Conservation (phyloP, 2,113 vertebrate species). For the Sylvicapra grimmia region DNA sequence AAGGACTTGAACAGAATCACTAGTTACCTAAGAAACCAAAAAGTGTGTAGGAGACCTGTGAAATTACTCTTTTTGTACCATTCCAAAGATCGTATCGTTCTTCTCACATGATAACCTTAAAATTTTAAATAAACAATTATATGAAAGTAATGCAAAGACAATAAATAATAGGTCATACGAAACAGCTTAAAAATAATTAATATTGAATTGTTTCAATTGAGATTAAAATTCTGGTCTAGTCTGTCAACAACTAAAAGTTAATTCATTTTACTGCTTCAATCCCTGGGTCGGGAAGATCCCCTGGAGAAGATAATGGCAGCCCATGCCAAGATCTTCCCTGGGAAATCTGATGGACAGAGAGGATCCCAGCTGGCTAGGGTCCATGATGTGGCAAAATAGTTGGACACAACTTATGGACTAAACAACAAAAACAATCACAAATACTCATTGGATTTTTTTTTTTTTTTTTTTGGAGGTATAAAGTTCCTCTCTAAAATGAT, state of each 20-base stretch:
- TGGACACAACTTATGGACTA: neutral
- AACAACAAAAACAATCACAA: neutral
- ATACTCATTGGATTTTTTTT: neutral
- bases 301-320: neutral
- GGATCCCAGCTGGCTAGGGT: neutral
- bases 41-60: neutral
- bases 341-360: neutral
- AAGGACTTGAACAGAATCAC: neutral
- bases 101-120: neutral
- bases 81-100: neutral
- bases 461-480: no score
- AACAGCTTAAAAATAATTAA: neutral
- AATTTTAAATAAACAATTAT: neutral
- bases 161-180: neutral
- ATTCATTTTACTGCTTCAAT: neutral
- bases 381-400: neutral
- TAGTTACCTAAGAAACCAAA: neutral
- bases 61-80: neutral
- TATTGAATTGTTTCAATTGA: neutral
- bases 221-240: neutral
- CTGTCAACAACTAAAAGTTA: neutral
- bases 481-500: no score
- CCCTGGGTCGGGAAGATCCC: neutral
- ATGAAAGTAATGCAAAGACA: neutral
- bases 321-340: neutral